A percentile compares a stretch with the other conserved stretches of the same genome.
phyloP scores from a whole-genome alignment of 2,113 vertebrate species.

The Hepsetus odoe region DNA sequence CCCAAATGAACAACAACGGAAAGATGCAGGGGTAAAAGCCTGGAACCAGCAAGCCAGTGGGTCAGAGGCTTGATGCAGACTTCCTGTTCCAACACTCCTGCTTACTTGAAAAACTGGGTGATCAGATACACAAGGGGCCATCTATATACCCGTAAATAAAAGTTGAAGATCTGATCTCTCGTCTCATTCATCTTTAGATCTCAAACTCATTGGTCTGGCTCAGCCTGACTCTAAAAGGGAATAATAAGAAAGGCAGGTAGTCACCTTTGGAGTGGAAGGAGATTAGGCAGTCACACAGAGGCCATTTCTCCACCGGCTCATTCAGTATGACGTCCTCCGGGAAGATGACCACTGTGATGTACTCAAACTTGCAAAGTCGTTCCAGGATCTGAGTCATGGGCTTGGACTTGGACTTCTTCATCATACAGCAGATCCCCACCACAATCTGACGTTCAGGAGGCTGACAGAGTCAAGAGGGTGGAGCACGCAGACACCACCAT shows the following conservation, averaged over 20 bases:
- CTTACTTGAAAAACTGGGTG: no score
- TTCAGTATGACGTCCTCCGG: conserved; percentile 96
- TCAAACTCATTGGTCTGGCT: not conserved
- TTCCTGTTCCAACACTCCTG: no score
- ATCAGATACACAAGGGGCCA: no score
- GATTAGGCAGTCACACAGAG: conserved; percentile 95
- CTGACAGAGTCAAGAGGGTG: conserved; percentile 64
- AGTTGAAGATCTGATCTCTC: no score
- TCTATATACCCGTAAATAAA: no score
- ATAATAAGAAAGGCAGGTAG: not conserved
- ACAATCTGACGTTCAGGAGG: conserved; percentile 92
- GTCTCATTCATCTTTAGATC: no score
- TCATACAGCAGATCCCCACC: conserved; percentile 99
- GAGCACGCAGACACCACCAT: conserved; percentile 17
- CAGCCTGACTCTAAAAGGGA: not conserved
- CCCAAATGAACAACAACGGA: no score
- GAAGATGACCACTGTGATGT: conserved; percentile 96
- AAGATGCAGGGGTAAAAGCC: no score
- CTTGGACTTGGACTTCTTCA: conserved; percentile 99
- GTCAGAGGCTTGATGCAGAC: no score
- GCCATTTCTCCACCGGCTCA: conserved; percentile 95
- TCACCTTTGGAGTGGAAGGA: conserved; percentile 98
- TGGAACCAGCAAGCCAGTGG: no score
- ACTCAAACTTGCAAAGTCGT: conserved; percentile 95
- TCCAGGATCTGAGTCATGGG: conserved; percentile 99